Conservation (phyloP, 2,888 invertebrate genomes). For the Phragmatobia fuliginosa region DNA sequence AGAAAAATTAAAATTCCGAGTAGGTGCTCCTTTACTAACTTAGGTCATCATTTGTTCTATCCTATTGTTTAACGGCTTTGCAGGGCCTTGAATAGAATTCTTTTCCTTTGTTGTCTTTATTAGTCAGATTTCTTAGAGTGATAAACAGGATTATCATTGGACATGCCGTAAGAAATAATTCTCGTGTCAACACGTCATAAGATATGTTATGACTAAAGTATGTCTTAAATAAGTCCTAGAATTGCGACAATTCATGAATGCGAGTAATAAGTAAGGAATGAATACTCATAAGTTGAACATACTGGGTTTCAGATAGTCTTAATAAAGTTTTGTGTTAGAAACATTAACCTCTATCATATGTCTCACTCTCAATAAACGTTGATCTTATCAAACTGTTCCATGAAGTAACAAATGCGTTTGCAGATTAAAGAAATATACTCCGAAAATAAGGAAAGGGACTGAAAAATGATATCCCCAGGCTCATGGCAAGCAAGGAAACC, state of each 20-base stretch:
- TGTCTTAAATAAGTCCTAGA: neutral
- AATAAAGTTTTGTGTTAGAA: neutral
- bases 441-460: no score
- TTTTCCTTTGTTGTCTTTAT: conserved; percentile 5
- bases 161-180: neutral
- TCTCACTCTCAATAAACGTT: no score
- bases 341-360: no score
- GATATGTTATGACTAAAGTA: neutral
- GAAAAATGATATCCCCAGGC: no score
- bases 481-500: no score
- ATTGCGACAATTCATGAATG: neutral
- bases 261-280: neutral
- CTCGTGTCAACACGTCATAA: neutral
- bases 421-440: no score
- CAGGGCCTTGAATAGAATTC: conserved; percentile 6
- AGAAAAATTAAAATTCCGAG: neutral
- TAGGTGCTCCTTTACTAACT: conserved; percentile 1
- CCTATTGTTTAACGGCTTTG: neutral
- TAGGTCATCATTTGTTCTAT: conserved; percentile 5
- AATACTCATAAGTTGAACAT: neutral
- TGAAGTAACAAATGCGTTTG: no score
- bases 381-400: no score
- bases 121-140: neutral
- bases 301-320: neutral
- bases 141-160: conserved; percentile 1